These are phyloP conservation scores for Metacarcinus magister DNA, from an alignment of 2,888 invertebrate genomes.

Conservation along the genomic window DNA sequence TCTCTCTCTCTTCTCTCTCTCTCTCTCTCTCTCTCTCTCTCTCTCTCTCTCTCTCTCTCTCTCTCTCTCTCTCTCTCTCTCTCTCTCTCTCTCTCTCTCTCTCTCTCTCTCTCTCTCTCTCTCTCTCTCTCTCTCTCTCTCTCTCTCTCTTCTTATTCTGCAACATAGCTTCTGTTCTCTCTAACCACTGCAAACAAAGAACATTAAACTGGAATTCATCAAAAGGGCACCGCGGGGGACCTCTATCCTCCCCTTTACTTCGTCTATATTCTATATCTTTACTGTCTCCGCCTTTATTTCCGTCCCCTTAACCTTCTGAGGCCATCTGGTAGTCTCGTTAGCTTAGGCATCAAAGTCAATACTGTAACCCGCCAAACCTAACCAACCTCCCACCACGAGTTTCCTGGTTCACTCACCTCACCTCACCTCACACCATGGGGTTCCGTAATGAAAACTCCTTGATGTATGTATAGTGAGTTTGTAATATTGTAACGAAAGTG, in stretches of 20 bases:
- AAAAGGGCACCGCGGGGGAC: not conserved
- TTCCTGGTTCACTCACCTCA: too few relatives aligned
- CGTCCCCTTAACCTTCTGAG: too few relatives aligned
- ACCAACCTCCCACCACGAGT: too few relatives aligned
- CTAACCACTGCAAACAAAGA: not conserved
- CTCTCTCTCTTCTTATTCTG: not conserved
- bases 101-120: not conserved
- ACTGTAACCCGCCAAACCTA: too few relatives aligned
- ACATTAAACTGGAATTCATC: not conserved
- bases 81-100: not conserved
- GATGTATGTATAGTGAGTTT: too few relatives aligned
- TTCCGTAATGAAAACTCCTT: too few relatives aligned
- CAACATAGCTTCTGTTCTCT: not conserved
- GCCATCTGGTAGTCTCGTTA: too few relatives aligned
- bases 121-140: not conserved
- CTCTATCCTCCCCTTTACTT: not conserved
- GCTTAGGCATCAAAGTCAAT: too few relatives aligned
- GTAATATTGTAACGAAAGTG: too few relatives aligned
- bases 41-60: not conserved
- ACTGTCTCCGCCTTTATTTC: too few relatives aligned
- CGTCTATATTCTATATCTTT: not conserved
- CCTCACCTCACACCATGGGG: too few relatives aligned
- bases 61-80: too few relatives aligned
- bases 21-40: conserved; percentile 44
- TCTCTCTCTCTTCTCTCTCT: not conserved